phyloP scores from a whole-genome alignment of 2,888 invertebrate species.

The Cistogaster globosa region DNA sequence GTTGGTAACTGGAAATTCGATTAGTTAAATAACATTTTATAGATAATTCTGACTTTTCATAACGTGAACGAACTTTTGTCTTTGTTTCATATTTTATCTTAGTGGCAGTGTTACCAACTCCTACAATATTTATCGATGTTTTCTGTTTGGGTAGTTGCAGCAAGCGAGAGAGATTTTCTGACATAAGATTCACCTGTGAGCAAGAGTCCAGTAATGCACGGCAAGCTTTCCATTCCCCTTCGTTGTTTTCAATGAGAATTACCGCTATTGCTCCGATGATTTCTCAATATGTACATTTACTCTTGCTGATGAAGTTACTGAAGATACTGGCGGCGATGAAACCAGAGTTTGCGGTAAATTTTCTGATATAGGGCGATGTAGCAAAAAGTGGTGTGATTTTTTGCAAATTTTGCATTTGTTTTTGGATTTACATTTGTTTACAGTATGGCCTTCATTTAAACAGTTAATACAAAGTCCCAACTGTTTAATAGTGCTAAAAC shows the following conservation, averaged over 20 bases:
- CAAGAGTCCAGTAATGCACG: constrained; percentile 54
- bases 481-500: constrained; percentile 47
- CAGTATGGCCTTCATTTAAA: constrained; percentile 50
- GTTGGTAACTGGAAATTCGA: not conserved
- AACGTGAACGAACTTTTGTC: constrained; percentile 53
- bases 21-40: constrained; percentile 28
- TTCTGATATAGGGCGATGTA: constrained; percentile 35
- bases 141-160: constrained; percentile 36
- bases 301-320: not conserved
- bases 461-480: constrained; percentile 64
- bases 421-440: constrained; percentile 29
- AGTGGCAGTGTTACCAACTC: constrained; percentile 43
- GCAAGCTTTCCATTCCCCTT: constrained; percentile 3
- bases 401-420: constrained; percentile 24
- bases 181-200: constrained; percentile 62
- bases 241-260: not conserved
- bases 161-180: constrained; percentile 36
- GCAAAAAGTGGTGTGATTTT: constrained; percentile 48
- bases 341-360: not conserved
- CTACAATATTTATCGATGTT: constrained; percentile 43
- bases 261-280: not conserved
- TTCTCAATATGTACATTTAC: constrained; percentile 15
- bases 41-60: constrained; percentile 15
- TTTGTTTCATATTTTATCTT: constrained; percentile 54
- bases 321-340: not conserved